Percentiles rank a stretch among this genome's conserved stretches.
These are phyloP conservation scores for Nematostella vectensis DNA, from an alignment of 92 coral and sea anemone genomes.

Conservation along the genomic window DNA sequence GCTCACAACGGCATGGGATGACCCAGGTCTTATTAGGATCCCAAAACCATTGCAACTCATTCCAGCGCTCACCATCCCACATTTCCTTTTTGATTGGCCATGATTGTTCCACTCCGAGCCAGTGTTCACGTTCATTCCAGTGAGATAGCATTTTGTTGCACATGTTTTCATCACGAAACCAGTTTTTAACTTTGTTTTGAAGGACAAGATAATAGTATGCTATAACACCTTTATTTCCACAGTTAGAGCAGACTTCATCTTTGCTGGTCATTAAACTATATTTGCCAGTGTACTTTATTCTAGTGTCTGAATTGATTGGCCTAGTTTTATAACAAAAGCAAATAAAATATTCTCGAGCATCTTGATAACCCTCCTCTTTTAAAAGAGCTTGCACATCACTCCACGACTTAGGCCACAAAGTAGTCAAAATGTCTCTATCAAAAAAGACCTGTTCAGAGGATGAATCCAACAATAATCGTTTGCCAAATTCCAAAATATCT, in stretches of 20 bases:
- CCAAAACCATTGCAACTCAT: slow-evolving; percentile 68
- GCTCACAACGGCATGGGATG: slow-evolving; percentile 37
- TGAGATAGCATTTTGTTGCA: slow-evolving; percentile 41
- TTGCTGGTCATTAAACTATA: slow-evolving; percentile 44
- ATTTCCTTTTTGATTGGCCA: slow-evolving; percentile 44
- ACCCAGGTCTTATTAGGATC: slow-evolving; percentile 45
- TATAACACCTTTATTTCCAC: slow-evolving; percentile 24
- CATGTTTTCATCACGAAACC: slow-evolving; percentile 9
- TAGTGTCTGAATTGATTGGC: background rate
- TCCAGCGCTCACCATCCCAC: slow-evolving; percentile 74
- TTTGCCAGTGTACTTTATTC: slow-evolving; percentile 30
- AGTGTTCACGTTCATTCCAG: slow-evolving; percentile 41
- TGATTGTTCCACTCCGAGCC: slow-evolving; percentile 32
- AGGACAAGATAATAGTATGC: slow-evolving; percentile 29
- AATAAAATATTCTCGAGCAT: slow-evolving; percentile 52
- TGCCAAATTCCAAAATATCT: slow-evolving; percentile 62
- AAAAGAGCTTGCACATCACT: slow-evolving; percentile 47
- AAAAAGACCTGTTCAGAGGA: background rate
- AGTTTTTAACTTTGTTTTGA: slow-evolving; percentile 28
- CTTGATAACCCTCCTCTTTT: slow-evolving; percentile 47
- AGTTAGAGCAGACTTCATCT: slow-evolving; percentile 31
- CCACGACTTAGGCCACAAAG: slow-evolving; percentile 70
- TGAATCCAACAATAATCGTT: slow-evolving; percentile 17
- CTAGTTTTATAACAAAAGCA: slow-evolving; percentile 29
- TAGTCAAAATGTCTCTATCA: slow-evolving; percentile 42